These are phyloP conservation scores for Ammodytes marinus DNA, from an alignment of 2,113 vertebrate species.

Conservation along the genomic window DNA sequence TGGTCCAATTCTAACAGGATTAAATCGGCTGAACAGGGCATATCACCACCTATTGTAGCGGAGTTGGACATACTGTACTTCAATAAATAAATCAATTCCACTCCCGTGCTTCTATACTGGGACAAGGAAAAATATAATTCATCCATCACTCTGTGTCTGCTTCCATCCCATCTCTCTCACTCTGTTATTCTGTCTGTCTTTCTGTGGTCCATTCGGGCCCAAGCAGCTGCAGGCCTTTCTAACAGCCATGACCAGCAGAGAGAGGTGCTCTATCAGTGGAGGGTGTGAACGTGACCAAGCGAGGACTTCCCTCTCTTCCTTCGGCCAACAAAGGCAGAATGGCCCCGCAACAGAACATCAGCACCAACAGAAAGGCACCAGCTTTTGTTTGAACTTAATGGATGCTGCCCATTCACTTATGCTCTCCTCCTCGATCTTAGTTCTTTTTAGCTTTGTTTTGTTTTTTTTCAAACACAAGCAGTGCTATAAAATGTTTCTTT, in stretches of 20 bases:
- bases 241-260: conserved; percentile 67
- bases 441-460: conserved; percentile 38
- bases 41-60: no score
- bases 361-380: conserved; percentile 59
- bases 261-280: conserved; percentile 69
- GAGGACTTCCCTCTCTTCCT: conserved; percentile 74
- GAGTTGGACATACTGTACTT: no score
- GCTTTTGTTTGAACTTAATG: conserved; percentile 71
- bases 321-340: conserved; percentile 60
- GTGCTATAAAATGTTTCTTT: conserved; percentile 34
- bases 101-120: no score
- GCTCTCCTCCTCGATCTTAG: conserved; percentile 36
- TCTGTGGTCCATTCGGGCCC: conserved; percentile 21
- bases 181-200: conserved; percentile 16
- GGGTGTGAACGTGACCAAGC: conserved; percentile 76
- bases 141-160: background rate
- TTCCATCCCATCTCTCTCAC: conserved; percentile 4
- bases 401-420: conserved; percentile 69
- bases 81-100: no score
- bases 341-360: conserved; percentile 55
- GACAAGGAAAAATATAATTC: background rate
- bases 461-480: conserved; percentile 3
- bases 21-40: no score
- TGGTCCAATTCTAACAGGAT: no score
- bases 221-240: conserved; percentile 63